These are phyloP conservation scores for Artemia franciscana DNA, from an alignment of 1,140 invertebrate species.

Conservation along the genomic window DNA sequence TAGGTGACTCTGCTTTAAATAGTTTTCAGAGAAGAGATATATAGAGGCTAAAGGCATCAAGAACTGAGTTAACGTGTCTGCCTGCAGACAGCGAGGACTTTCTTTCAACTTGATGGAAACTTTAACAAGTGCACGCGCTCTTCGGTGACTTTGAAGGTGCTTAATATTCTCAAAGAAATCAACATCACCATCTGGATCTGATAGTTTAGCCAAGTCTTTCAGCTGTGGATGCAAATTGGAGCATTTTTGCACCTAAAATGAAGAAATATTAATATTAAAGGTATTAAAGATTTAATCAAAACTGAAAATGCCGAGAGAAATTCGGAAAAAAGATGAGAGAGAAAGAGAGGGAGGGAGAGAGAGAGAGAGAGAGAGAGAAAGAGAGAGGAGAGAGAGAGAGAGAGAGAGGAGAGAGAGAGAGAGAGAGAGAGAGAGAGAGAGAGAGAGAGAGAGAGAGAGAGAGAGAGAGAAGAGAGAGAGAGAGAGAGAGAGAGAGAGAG, in stretches of 20 bases:
- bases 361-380: no score
- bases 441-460: no score
- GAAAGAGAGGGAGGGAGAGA: no score
- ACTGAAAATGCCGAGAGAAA: background rate
- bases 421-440: no score
- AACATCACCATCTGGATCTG: constrained; percentile 50
- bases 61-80: constrained; percentile 50
- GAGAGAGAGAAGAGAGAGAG: no score
- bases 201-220: constrained; percentile 43
- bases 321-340: no score
- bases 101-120: constrained; percentile 23
- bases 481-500: no score
- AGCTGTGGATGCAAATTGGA: constrained; percentile 32
- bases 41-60: constrained; percentile 55
- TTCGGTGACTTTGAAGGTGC: constrained; percentile 60
- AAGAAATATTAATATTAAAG: background rate
- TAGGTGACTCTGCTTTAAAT: constrained; percentile 44
- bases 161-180: constrained; percentile 85
- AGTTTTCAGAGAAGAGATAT: constrained; percentile 54
- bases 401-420: no score
- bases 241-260: constrained; percentile 11
- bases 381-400: no score
- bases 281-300: no score
- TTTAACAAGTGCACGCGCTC: constrained; percentile 45
- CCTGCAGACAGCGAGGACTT: constrained; percentile 29